Base-by-base conservation (phyloP, 2,113 vertebrate species). In the Cyprinus carpio region DNA sequence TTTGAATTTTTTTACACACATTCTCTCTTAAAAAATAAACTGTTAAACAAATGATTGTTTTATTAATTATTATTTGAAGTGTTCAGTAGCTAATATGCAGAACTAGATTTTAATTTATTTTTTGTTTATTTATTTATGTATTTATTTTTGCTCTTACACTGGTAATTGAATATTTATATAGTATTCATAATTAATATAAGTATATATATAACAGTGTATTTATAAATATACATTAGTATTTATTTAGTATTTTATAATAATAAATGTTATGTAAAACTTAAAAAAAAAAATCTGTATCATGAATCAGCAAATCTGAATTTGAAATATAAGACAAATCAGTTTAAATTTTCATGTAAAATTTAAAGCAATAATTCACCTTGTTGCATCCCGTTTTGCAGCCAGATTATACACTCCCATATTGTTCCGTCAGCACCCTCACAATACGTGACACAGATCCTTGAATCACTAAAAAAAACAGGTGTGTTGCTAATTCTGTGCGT, bases 401-500 rank as follows among this genome's bases (percentile, higher is more conserved):
- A 69, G 29, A 18, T 20, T 37, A 20, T 15, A 71, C 1, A 20
- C 67, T 69, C 31, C 4, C 2, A 29, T 13, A 6, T 64, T 64
- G n/a, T 10, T 81, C 85, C 49, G 54, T 84, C 54, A 75, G 54
- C 40, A 77, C 31, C 72, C 60, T 34, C 40, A 64, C 29, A 27
- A 15, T 5, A 25, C 40, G 1, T 40, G 12, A 40, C 37, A 3
- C 40, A 16, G 40, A 81, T 34, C 31, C 58, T 46, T 20, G 54
- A 84, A 10, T 43, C 11, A 3, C 29, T 62, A 31, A 60, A 51
- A 60, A 51, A 76, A 58, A 65, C 72, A 77, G 58, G 58, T 65
- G 77, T 80, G 78, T 65, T 46, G 77, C n/a, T 62, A 80, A 79
- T 80, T 64, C 23, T 62, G 75, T 23, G 56, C 2, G 54, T 25